Evolutionary conservation across 2,113 vertebrate species (phyloP), one percentile per base, ranked within the genome.

Genomic region (Fulmarus glacialis): DNA sequence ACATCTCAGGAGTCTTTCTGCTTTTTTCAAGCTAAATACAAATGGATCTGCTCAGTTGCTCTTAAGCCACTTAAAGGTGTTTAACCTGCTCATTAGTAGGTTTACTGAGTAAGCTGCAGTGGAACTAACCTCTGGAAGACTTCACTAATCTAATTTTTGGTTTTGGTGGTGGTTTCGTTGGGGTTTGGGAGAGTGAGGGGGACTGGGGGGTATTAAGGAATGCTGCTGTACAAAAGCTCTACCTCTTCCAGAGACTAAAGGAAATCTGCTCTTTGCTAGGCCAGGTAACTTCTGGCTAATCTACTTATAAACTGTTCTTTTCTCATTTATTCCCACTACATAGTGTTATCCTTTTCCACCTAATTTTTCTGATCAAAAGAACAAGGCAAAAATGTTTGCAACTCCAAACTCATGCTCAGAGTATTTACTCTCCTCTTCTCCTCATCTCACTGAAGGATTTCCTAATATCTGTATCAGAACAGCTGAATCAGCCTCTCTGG

Each of bases 171-270:
- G 4, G 0, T 48, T 50, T 87, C 4, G 3, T 42, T 56, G 30
- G 11, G 11, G 4, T 17, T 59, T 63, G 14, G 9, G 15, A 4
- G 0, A 66, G 7, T 22, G 20, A 55, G 13, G 14, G 15, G 8
- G 6, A 0, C 4, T 67, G 15, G 30, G 8, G 7, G 0, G 1
- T 50, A 7, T 36, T 38, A 66, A 74, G n/a, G 34, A 89, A 66
- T 34, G 15, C 4, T 60, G 43, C 11, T 29, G 18, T 56, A 47
- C 10, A 78, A 64, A 70, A 73, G 2, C 3, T 80, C 23, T 50
- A 1, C 40, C 8, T 68, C 29, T 50, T 32, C 27, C 26, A 90
- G 55, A 64, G 17, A 60, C 63, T 47, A 23, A 48, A 90, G 30
- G 23, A 95, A 56, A 70, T 15, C 27, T 50, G 7, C 12, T 30